Conservation (phyloP, 2,113 vertebrate species). For the Eidolon helvum region DNA sequence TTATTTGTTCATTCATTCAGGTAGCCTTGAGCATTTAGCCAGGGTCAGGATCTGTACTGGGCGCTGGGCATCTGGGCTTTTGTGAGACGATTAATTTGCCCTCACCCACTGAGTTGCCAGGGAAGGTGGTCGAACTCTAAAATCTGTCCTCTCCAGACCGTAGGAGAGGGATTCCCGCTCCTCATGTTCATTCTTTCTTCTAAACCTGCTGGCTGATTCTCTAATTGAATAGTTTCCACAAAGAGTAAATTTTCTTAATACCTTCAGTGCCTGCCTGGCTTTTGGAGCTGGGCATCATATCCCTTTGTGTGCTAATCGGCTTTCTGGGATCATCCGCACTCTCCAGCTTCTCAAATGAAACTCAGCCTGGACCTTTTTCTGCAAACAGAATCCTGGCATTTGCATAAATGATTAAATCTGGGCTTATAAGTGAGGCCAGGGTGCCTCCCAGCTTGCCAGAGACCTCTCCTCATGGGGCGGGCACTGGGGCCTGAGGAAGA, state of each 20-base stretch:
- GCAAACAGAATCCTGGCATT: slow-evolving; percentile 58
- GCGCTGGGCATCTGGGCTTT: neutral
- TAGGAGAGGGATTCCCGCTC: neutral
- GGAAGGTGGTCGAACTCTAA: neutral
- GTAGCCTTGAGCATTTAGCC: neutral
- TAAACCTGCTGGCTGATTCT: slow-evolving; percentile 52
- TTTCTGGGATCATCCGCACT: slow-evolving; percentile 66
- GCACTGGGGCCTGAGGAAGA: neutral
- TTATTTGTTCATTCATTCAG: neutral
- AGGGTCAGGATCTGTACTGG: neutral
- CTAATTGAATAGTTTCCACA: slow-evolving; percentile 65
- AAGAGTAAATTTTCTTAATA: slow-evolving; percentile 52
- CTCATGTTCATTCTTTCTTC: neutral
- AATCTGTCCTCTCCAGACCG: neutral
- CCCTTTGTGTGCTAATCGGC: slow-evolving; percentile 63
- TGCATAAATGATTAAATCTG: slow-evolving; percentile 59
- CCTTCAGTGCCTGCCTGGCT: slow-evolving; percentile 51
- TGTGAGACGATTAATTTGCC: neutral
- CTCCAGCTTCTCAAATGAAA: slow-evolving; percentile 40
- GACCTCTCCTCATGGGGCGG: neutral
- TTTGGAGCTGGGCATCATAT: slow-evolving; percentile 49
- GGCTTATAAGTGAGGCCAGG: slow-evolving; percentile 16
- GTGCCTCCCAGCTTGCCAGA: neutral
- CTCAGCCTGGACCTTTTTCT: slow-evolving; percentile 54
- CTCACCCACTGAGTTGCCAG: neutral